These are phyloP conservation scores for Stomatorhinus walkeri DNA, from an alignment of 2,797 vertebrate species.

Conservation along the genomic window DNA sequence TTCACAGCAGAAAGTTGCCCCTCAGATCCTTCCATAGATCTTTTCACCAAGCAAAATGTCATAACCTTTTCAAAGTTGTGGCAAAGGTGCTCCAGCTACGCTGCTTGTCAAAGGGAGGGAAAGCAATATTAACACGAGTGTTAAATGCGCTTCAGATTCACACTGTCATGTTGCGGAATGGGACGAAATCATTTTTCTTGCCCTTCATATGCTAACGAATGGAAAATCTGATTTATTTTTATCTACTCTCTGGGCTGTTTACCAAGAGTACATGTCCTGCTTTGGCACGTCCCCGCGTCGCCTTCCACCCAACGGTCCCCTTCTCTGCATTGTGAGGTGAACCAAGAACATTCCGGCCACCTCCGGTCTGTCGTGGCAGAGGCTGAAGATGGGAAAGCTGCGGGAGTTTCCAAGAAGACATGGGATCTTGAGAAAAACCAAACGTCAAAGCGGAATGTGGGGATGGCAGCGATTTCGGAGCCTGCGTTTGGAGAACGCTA, in stretches of 20 bases:
- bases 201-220: neutral
- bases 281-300: neutral
- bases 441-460: neutral
- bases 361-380: neutral
- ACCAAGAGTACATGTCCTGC: slow-evolving; percentile 9
- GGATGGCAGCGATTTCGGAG: neutral
- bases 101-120: neutral
- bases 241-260: slow-evolving; percentile 13
- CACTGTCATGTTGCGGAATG: neutral
- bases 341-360: neutral
- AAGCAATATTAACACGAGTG: neutral
- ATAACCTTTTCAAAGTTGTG: slow-evolving; percentile 15
- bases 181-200: neutral
- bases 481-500: neutral
- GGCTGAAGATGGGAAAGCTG: neutral
- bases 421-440: neutral
- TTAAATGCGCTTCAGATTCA: neutral
- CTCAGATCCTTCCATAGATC: slow-evolving; percentile 4
- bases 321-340: neutral
- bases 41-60: slow-evolving; percentile 14
- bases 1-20: slow-evolving; percentile 15
- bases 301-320: neutral
- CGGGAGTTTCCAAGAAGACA: neutral
- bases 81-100: neutral
- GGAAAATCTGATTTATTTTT: slow-evolving; percentile 16